Conservation (phyloP, 2,888 invertebrate genomes). For the Ischnura elegans region DNA sequence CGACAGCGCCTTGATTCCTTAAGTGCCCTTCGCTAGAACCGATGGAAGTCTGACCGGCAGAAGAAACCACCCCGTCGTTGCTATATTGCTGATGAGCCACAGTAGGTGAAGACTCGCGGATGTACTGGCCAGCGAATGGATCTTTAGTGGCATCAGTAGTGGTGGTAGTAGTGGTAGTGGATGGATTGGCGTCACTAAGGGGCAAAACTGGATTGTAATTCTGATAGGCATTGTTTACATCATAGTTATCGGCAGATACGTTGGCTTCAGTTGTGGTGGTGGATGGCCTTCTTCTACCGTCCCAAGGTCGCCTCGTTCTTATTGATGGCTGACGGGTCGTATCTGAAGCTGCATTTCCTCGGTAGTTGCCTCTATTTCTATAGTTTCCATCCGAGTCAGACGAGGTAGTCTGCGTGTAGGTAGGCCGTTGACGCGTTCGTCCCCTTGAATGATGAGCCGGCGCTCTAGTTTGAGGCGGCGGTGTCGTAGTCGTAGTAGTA, state of each 20-base stretch:
- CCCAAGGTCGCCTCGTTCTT: constrained; percentile 32
- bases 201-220: background rate
- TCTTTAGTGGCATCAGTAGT: background rate
- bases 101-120: constrained; percentile 16
- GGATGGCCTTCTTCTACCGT: constrained; percentile 68
- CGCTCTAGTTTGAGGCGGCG: constrained; percentile 71
- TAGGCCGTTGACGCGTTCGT: constrained; percentile 67
- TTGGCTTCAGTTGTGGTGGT: constrained; percentile 74
- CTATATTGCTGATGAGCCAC: constrained; percentile 13
- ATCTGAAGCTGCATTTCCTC: background rate
- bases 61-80: constrained; percentile 1
- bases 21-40: background rate
- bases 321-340: constrained; percentile 32
- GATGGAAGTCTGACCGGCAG: background rate
- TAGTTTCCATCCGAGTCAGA: constrained; percentile 14
- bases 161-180: background rate
- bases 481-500: constrained; percentile 73
- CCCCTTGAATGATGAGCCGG: constrained; percentile 69
- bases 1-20: constrained; percentile 26
- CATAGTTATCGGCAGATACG: constrained; percentile 69
- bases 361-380: constrained; percentile 19
- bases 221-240: background rate
- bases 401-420: constrained; percentile 28
- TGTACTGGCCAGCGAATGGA: background rate
- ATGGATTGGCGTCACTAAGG: background rate